Base-by-base conservation (phyloP, 1,140 invertebrate genomes). In the Tribolium madens region DNA sequence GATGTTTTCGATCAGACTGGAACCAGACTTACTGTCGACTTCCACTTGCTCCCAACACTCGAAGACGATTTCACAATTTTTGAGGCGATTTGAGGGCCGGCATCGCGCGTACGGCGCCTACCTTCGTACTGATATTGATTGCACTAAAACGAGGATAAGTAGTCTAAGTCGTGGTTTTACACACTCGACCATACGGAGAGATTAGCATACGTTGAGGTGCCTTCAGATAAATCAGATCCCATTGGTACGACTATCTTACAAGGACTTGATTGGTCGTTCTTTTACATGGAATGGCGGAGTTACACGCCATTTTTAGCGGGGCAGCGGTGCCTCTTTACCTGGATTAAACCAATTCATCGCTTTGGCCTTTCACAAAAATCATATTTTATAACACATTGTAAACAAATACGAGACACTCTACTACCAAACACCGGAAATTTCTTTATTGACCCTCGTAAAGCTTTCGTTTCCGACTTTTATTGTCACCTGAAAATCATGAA, bases 1-100 rank as follows among this genome's bases (percentile, higher is more conserved):
- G 70, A 50, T 72, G 70, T 72, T 72, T 72, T 72, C 70, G 70
- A 72, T 72, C 70, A 72, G 70, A 72, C 70, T 72, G 70, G 70
- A 52, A 72, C 70, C 70, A 72, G 70, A 72, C 70, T 72, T 72
- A 12, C 46, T 72, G 70, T 72, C 70, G 70, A 72, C 70, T 72
- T 71, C 68, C 68, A 71, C 64, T 42, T 71, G 36, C 33, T 46
- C 47, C 70, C 70, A 72, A 31, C 70, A 31, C 68, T 57, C 52
- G 17, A 57, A 57, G 52, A 57, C 57, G 57, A 64, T 64, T 64
- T 64, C 57, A 64, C 57, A 64, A 64, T 64, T 64, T 64, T 64
- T 33, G n/a, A 18, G 17, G 14, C 57, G 26, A 64, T 64, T 64
- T 64, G 31, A 12, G n/a, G 52, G 17, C 52, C 57, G 26, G 57